phyloP scores from a whole-genome alignment of 2,113 vertebrate species.

The Eudyptes chrysolophus region DNA sequence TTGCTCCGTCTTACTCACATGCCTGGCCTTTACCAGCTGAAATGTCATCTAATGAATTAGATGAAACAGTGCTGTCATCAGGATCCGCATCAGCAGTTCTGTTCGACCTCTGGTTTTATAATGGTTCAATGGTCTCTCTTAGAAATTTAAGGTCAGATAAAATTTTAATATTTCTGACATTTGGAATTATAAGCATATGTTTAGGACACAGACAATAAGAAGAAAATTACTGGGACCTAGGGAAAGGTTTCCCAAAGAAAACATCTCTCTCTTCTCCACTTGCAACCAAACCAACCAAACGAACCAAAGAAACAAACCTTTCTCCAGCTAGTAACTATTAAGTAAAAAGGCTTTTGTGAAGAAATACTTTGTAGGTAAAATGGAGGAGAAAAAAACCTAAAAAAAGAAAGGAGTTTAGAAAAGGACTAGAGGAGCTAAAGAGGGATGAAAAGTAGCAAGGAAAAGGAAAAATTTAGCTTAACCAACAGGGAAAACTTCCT shows the following conservation, averaged over 20 bases:
- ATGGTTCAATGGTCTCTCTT: neutral
- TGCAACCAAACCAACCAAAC: neutral
- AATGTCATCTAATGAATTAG: neutral
- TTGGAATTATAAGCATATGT: neutral
- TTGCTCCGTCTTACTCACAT: neutral
- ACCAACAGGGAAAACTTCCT: neutral
- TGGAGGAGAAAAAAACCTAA: fast-evolving
- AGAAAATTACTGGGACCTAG: neutral
- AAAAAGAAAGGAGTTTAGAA: neutral
- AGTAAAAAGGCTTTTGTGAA: neutral
- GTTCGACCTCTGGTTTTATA: neutral
- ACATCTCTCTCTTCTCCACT: neutral
- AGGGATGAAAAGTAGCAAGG: neutral
- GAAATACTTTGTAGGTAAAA: neutral
- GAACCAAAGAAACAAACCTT: neutral
- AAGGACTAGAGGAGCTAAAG: neutral
- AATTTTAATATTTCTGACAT: neutral
- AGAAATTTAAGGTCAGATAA: neutral
- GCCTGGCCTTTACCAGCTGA: neutral
- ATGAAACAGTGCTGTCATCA: neutral
- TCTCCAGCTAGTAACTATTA: neutral
- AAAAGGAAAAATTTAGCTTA: neutral
- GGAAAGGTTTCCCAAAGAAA: neutral
- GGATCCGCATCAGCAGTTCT: neutral
- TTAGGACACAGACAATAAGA: neutral